Percentiles rank a stretch among this genome's conserved stretches.
Conservation (phyloP, 2,888 invertebrate species). For the Hyposoter didymator region DNA sequence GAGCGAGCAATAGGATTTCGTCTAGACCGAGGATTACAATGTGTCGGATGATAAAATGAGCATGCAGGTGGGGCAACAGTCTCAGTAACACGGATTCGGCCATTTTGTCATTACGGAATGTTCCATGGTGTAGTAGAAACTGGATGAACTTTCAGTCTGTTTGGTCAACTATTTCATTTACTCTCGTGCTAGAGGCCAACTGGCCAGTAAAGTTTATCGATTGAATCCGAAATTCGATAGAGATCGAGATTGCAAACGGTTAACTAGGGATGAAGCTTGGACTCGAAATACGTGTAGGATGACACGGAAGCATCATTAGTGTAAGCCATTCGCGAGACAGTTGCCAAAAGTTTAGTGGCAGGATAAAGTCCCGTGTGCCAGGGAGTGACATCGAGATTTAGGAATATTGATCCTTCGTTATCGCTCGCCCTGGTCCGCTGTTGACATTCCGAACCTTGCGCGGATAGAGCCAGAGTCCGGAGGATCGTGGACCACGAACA, state of each 20-base stretch:
- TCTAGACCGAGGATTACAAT: background rate
- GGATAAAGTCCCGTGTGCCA: slow-evolving; percentile 5
- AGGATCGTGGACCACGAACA: slow-evolving; percentile 5
- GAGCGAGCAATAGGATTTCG: background rate
- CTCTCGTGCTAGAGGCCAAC: background rate
- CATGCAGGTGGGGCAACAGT: background rate
- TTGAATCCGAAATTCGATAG: background rate
- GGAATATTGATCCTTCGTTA: slow-evolving; percentile 46
- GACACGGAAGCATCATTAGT: slow-evolving; percentile 22
- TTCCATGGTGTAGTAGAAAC: background rate
- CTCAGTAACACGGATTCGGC: background rate
- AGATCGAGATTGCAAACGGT: background rate
- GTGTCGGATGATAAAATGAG: background rate
- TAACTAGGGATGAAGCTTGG: background rate
- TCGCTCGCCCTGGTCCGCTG: slow-evolving; percentile 11
- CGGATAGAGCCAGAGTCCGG: background rate
- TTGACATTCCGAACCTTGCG: slow-evolving; percentile 6
- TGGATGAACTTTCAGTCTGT: background rate
- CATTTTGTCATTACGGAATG: background rate
- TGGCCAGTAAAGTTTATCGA: background rate
- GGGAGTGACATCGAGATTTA: slow-evolving; percentile 35
- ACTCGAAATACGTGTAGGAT: background rate
- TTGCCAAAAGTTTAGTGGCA: slow-evolving; percentile 32
- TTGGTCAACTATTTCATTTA: slow-evolving; percentile 2
- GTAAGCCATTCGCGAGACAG: slow-evolving; percentile 17